Evolutionary conservation across 2,113 vertebrate species (phyloP), one percentile per base, ranked within the genome.

Genomic region (Chaenocephalus aceratus): DNA sequence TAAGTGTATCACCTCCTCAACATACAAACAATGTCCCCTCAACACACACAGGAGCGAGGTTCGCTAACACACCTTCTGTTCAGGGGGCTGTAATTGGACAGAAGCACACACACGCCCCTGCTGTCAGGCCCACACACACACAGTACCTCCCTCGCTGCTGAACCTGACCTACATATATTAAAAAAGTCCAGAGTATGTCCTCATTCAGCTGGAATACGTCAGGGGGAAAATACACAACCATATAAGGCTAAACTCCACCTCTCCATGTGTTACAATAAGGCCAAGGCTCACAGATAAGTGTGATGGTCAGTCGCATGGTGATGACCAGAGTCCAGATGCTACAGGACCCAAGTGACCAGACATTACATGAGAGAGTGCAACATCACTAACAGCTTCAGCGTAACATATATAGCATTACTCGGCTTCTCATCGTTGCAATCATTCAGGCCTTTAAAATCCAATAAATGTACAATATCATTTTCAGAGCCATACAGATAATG

Each of bases 41-140:
- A 21, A 5, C 75, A 4, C 2, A 48, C 3, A 7, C 80, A 65
- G 16, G 82, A 80, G 86, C n/a, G 60, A 56, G 21, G 46, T 10
- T n/a, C n/a, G 61, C 45, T 65, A 49, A 82, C 84, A 88, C 87
- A 85, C 87, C 87, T 81, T 89, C 89, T 66, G 4, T 11, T 84
- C 23, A 26, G 7, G 1, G 53, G 72, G 49, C 56, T 83, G 63
- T 71, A 16, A 89, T 88, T 92, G 81, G 93, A 60, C 77, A 66
- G 53, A 54, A 36, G 51, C 10, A 53, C 68, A 67, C 61, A 75
- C 88, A 90, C 83, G 5, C 86, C 81, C 66, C 69, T 61, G 23
- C 18, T 36, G 36, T 71, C 68, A 60, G 48, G 9, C 56, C 30
- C 64, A 74, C 69, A 78, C 61, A 78, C 61, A 65, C 21, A 5